phyloP scores from a whole-genome alignment of 2,797 vertebrate species.

The Bothrops alternatus region DNA sequence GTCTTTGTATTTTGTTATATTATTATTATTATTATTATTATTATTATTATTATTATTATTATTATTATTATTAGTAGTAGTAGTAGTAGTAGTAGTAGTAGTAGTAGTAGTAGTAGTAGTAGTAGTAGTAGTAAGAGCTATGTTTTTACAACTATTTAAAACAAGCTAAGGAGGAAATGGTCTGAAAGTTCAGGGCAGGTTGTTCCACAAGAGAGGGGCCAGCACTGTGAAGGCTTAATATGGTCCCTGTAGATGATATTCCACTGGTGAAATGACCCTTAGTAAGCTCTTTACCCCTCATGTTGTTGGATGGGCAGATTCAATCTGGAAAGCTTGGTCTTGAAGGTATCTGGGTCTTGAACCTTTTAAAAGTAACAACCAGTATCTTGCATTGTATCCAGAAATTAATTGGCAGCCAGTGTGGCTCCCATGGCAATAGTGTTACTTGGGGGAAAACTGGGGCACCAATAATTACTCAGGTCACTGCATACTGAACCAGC shows the following conservation, averaged over 20 bases:
- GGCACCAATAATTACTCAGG: background rate
- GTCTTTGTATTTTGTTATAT: too few relatives aligned
- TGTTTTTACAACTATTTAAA: background rate
- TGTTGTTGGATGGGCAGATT: background rate
- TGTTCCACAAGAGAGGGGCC: background rate
- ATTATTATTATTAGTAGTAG: too few relatives aligned
- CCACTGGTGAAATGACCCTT: background rate
- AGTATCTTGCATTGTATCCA: background rate
- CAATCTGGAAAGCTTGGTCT: background rate
- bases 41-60: too few relatives aligned
- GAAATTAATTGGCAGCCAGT: background rate
- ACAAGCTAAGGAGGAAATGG: background rate
- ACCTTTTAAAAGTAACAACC: background rate
- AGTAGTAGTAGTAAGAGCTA: background rate
- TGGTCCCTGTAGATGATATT: background rate
- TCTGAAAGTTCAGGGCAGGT: background rate
- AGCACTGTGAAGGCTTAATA: background rate
- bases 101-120: too few relatives aligned
- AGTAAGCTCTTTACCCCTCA: background rate
- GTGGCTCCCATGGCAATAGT: background rate
- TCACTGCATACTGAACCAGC: background rate
- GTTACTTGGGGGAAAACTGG: background rate
- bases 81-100: too few relatives aligned
- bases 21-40: too few relatives aligned
- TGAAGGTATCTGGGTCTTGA: background rate